phyloP scores from a whole-genome alignment of 2,113 vertebrate genomes.

The Toxotes jaculatrix region DNA sequence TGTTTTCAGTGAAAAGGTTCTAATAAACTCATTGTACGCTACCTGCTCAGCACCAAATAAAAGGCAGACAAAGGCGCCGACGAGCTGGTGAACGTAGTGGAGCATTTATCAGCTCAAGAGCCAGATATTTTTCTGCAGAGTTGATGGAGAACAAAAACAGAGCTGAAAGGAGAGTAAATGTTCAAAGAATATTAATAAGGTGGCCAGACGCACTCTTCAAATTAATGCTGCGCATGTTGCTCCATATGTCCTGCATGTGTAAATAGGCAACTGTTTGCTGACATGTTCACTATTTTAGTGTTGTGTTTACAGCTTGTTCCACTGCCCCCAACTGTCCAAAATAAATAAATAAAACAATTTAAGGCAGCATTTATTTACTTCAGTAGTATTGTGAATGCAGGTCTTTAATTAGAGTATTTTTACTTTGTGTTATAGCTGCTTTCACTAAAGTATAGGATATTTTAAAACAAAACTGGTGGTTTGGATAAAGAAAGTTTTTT shows the following conservation, averaged over 20 bases:
- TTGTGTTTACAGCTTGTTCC: background rate
- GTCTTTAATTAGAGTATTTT: background rate
- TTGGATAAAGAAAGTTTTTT: no score
- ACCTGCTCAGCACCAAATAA: background rate
- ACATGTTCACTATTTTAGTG: background rate
- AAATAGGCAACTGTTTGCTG: background rate
- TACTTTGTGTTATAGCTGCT: background rate
- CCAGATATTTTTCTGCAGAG: background rate
- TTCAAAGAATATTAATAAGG: background rate
- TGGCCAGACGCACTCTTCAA: background rate
- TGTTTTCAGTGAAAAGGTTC: background rate
- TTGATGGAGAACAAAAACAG: background rate
- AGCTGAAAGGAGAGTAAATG: background rate
- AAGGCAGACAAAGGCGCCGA: background rate
- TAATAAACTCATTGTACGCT: background rate
- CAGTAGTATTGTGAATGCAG: background rate
- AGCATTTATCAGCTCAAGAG: background rate
- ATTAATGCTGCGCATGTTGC: background rate
- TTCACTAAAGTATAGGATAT: background rate
- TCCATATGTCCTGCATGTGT: background rate
- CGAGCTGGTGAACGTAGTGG: background rate
- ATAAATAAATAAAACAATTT: background rate
- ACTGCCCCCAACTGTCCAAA: background rate
- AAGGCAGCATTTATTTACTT: background rate
- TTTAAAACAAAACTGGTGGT: background rate